Evolutionary conservation across 1,140 invertebrate species (phyloP), one percentile per base, ranked within the genome.

Genomic region (Carposina sasakii): DNA sequence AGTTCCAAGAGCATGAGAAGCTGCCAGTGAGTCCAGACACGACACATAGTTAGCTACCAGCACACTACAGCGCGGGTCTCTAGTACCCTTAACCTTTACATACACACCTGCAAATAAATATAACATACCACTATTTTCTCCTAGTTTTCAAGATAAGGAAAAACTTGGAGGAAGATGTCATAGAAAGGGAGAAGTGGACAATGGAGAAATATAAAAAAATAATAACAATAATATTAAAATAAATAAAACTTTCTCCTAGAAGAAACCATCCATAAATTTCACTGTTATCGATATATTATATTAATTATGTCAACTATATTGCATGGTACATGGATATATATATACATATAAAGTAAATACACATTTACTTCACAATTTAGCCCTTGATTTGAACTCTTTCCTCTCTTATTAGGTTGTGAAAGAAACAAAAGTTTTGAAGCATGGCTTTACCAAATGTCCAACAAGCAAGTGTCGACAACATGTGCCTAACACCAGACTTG

Each of bases 41-140:
- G 91, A 90, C 17, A 91, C 86, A 71, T 91, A 89, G 76, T 94
- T 94, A 8, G 90, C 85, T 17, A 93, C 87, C 54, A 92, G 76
- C 21, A 92, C 79, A 78, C 89, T 88, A 55, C 87, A 88, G 36
- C 86, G 82, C n/a, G 87, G 77, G 59, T 88, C 87, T 54, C 85
- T 78, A 33, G 85, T 86, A 21, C 88, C 87, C 48, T 78, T 76
- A 48, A 88, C 73, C 64, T 91, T 89, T 51, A 89, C 85, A 52
- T 87, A 86, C 3, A 93, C 86, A 50, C 89, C 87, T 72, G 90
- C n/a, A 75, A 52, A 91, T 87, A 60, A 90, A 42, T 37, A 50
- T 19, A 16, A 46, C 24, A 28, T 28, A 6, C 12, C 12, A 28
- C 6, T 28, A 28, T 28, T 28, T 28, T 28, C 24, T 6, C 24